Evolutionary conservation across 1,140 invertebrate species (phyloP), one percentile per base, ranked within the genome.

Genomic region (Calycopis cecrops): DNA sequence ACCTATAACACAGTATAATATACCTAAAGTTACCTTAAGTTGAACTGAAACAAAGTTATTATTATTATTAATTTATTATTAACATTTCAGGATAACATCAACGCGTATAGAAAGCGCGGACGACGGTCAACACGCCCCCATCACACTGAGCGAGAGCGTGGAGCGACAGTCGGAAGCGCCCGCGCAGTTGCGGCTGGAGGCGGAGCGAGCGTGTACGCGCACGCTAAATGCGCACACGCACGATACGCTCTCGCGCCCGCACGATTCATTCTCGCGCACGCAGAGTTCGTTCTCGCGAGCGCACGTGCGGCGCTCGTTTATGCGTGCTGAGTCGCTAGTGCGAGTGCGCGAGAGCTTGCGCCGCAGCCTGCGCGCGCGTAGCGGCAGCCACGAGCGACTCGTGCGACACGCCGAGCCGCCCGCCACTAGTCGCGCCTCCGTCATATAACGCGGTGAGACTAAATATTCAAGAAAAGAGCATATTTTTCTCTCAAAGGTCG

Each of bases 81-180:
- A 16, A 7, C 16, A 16, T 44, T 44, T 16, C 40, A 44, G 40
- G 40, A 44, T 44, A 44, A 44, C 40, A 17, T 44, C 40, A 9
- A 16, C 16, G 14, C 40, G 40, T 17, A 44, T 44, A 7, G 40
- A 44, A 2, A 44, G 12, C 14, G 40, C 9, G 14, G 40, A 44
- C 40, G 40, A 16, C 14, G 6, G 21, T 28, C 21, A 28, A 28
- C 40, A 44, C 3, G 40, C 40, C 7, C 40, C 40, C 14, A 44
- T 44, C 40, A 44, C 40, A 9, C 9, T 44, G 6, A 44, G 40
- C 40, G 40, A 44, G 12, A 44, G 40, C 16, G 40, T 44, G 14
- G 40, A 44, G 17, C n/a, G 40, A 16, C 14, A 44, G 14, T 16
- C 40, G 3, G 40, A 44, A 7, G 14, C 40, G 40, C 40, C 40